Evolutionary conservation across 2,113 vertebrate genomes (phyloP).

Genomic region (Genyomyrus donnyi): DNA sequence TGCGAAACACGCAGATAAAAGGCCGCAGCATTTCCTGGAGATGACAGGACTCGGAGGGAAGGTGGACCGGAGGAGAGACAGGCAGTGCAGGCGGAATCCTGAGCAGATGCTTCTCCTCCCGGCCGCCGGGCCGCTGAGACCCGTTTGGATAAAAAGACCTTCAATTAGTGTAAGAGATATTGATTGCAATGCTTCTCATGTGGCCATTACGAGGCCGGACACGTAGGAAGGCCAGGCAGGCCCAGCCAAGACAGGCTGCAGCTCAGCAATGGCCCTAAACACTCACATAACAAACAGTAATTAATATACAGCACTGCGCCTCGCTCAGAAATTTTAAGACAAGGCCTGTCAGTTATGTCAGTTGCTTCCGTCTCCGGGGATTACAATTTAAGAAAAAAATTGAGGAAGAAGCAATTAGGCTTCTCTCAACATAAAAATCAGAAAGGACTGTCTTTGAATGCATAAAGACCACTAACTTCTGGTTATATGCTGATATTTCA

Average conservation of each 20-base stretch:
- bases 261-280: slow-evolving; percentile 50
- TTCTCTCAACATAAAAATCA: not conserved
- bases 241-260: slow-evolving; percentile 42
- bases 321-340: slow-evolving; percentile 12
- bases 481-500: not conserved
- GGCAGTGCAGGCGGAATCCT: not conserved
- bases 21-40: slow-evolving; percentile 7
- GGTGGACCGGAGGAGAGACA: not conserved
- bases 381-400: slow-evolving; percentile 1
- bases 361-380: slow-evolving; percentile 6
- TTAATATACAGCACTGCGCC: slow-evolving; percentile 37
- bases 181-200: slow-evolving; percentile 66
- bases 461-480: not conserved
- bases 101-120: slow-evolving; percentile 42
- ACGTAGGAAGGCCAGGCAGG: slow-evolving; percentile 49
- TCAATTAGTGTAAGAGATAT: slow-evolving; percentile 66
- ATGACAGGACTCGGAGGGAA: not conserved
- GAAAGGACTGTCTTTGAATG: not conserved
- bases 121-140: slow-evolving; percentile 46
- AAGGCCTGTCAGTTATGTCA: slow-evolving; percentile 13
- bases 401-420: not conserved
- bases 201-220: slow-evolving; percentile 52
- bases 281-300: slow-evolving; percentile 50
- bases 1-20: not conserved
- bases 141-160: slow-evolving; percentile 62